A percentile compares a stretch with the other conserved stretches of the same genome.
phyloP scores from a whole-genome alignment of 2,113 vertebrate species.

The Aviceda subcristata region DNA sequence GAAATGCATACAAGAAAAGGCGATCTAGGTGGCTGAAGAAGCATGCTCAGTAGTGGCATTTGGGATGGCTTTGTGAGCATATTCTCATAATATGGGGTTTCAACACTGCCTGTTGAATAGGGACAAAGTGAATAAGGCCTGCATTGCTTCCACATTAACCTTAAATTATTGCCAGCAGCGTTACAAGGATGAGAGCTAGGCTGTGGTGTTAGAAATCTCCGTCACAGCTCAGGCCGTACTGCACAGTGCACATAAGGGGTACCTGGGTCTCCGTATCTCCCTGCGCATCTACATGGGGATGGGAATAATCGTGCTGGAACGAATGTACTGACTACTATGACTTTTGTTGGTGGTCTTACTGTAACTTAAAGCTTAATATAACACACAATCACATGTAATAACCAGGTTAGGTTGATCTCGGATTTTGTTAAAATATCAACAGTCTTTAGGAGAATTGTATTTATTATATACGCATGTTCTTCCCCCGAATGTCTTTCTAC shows the following conservation, averaged over 20 bases:
- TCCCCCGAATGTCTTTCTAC: not conserved
- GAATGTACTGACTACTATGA: not conserved
- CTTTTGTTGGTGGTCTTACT: not conserved
- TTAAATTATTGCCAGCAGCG: not conserved
- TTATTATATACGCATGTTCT: not conserved
- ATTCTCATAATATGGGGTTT: not conserved
- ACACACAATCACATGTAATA: not conserved
- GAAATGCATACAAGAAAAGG: not conserved
- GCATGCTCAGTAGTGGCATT: not conserved
- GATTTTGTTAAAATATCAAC: not conserved
- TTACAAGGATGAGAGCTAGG: not conserved
- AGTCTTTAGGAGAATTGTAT: not conserved
- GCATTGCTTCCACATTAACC: not conserved
- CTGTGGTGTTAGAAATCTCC: fast-evolving
- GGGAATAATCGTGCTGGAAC: not conserved
- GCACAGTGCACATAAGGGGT: fast-evolving
- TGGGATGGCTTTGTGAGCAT: not conserved
- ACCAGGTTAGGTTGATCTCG: not conserved
- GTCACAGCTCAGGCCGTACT: not conserved
- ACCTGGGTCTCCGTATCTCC: not conserved
- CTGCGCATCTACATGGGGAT: not conserved
- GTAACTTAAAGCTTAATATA: not conserved
- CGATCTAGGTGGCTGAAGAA: not conserved
- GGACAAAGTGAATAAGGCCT: not conserved
- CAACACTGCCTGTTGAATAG: not conserved